phyloP scores from a whole-genome alignment of 1,140 invertebrate species.

The Apis dorsata region DNA sequence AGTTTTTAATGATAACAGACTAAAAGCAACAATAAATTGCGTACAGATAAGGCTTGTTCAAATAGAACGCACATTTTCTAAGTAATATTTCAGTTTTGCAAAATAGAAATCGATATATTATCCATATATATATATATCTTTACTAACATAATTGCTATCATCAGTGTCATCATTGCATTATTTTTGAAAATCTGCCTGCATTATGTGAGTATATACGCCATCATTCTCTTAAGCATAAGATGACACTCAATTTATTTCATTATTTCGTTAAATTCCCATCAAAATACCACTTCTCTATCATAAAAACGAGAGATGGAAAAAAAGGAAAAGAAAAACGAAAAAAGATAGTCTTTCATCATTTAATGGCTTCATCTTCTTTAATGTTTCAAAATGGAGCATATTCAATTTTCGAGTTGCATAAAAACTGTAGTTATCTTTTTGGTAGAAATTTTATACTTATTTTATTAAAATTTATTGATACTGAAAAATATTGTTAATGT shows the following conservation, averaged over 20 bases:
- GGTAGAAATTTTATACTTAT: no score
- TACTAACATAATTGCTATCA: constrained; percentile 12
- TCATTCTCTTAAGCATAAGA: background rate
- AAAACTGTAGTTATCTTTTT: background rate
- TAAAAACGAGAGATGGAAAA: background rate
- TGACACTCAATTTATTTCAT: background rate
- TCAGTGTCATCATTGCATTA: constrained; percentile 12
- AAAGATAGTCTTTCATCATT: background rate
- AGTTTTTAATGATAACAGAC: background rate
- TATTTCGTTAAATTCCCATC: background rate
- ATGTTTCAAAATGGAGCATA: background rate
- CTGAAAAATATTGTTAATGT: no score
- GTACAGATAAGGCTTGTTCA: background rate
- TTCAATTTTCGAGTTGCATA: background rate
- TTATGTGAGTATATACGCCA: background rate
- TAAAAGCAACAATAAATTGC: background rate
- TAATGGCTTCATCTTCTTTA: background rate
- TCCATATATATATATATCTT: background rate
- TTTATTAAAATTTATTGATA: no score
- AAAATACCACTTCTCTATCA: background rate
- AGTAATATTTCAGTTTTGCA: constrained; percentile 3
- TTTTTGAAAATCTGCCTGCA: background rate
- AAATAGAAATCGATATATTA: constrained; percentile 10
- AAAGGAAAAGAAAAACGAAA: background rate
- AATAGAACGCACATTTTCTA: constrained; percentile 1